These are phyloP conservation scores for Irena cyanogastra DNA, from an alignment of 2,113 vertebrate species.

Conservation along the genomic window DNA sequence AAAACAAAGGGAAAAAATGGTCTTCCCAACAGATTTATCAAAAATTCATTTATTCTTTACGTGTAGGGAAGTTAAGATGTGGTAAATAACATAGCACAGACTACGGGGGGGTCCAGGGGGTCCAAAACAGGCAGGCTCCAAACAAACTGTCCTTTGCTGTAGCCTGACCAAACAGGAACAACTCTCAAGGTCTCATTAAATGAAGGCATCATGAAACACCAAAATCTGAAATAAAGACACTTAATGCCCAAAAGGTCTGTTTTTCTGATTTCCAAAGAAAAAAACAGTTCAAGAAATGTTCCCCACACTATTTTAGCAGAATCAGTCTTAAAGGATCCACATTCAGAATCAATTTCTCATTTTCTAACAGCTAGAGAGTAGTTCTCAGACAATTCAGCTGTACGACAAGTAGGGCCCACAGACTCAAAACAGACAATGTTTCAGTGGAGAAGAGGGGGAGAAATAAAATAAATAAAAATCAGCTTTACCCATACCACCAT, in stretches of 20 bases:
- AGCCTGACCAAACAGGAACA: neutral
- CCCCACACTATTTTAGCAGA: neutral
- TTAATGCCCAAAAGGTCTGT: neutral
- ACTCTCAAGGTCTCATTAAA: neutral
- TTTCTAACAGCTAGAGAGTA: neutral
- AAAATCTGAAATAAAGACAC: neutral
- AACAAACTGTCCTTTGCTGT: neutral
- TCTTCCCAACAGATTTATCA: neutral
- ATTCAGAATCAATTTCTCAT: neutral
- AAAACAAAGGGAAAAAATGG: neutral
- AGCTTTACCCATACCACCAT: neutral
- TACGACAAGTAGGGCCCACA: neutral
- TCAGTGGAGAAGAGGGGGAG: neutral
- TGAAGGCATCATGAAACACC: neutral
- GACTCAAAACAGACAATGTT: neutral
- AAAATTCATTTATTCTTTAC: neutral
- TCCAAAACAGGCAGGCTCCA: neutral
- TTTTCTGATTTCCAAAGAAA: neutral
- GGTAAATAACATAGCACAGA: neutral
- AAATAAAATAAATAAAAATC: neutral
- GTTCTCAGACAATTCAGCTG: neutral
- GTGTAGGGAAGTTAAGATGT: neutral
- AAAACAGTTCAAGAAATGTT: neutral
- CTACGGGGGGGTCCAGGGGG: neutral
- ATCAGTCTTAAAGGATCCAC: neutral